A percentile compares a stretch with the other conserved stretches of the same genome.
Conservation (phyloP, 2,113 vertebrate genomes). For the human region DNA sequence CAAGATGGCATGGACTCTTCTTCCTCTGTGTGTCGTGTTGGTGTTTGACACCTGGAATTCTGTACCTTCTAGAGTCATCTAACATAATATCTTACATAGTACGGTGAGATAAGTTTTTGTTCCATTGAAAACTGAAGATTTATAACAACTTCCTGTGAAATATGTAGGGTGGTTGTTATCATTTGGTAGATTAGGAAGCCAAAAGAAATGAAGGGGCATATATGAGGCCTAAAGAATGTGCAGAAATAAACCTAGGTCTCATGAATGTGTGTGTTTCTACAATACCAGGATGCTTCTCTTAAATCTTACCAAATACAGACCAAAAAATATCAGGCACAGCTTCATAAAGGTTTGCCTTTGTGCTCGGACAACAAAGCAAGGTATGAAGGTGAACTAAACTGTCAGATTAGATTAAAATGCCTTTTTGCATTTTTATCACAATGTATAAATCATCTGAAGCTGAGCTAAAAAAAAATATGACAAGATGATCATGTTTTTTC, state of each 20-base stretch:
- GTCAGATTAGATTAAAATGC: constrained; percentile 2
- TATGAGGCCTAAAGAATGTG: neutral
- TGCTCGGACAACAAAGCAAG: neutral
- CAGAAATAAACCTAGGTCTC: neutral
- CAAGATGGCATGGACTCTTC: neutral
- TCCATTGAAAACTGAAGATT: neutral
- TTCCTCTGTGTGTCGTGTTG: neutral
- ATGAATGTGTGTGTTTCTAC: neutral
- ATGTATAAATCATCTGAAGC: neutral
- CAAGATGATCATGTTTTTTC: neutral
- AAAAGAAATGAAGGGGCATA: neutral
- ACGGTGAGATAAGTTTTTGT: neutral
- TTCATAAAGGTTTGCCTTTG: neutral
- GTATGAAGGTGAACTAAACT: neutral
- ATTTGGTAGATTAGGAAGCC: constrained; percentile 17
- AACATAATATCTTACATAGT: neutral
- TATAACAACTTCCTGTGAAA: neutral
- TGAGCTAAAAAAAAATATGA: neutral
- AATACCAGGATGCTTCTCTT: neutral
- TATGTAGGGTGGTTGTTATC: neutral
- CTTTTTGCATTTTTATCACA: neutral
- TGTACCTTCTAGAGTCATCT: neutral
- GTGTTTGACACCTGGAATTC: neutral
- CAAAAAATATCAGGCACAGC: neutral
- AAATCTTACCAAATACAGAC: neutral